These are phyloP conservation scores for Poeciliopsis infans DNA, from an alignment of 2,797 vertebrate genomes.

Conservation along the genomic window DNA sequence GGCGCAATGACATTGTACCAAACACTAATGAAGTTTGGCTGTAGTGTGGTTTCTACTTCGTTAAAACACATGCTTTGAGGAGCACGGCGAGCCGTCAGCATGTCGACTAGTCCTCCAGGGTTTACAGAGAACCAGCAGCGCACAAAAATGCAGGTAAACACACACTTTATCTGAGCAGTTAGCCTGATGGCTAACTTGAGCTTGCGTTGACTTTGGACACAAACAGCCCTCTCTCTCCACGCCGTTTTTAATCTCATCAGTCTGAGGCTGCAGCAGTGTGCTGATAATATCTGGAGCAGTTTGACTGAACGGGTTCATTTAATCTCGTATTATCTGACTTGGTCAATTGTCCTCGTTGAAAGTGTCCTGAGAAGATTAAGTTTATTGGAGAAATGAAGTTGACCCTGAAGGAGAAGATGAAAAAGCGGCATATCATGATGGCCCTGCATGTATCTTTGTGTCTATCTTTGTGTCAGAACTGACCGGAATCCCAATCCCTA, in stretches of 20 bases:
- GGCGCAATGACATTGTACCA: conserved; percentile 69
- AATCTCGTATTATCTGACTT: neutral
- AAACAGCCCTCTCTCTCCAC: neutral
- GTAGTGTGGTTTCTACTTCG: neutral
- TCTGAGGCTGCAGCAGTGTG: neutral
- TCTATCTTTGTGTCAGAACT: neutral
- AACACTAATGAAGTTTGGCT: conserved; percentile 3
- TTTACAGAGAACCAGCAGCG: conserved; percentile 54
- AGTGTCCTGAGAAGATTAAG: neutral
- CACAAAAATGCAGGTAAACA: conserved; percentile 52
- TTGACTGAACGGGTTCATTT: neutral
- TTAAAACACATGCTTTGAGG: conserved; percentile 34
- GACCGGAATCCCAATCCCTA: neutral
- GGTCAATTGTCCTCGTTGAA: neutral
- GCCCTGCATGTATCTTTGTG: neutral
- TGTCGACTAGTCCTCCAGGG: conserved; percentile 67
- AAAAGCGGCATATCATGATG: neutral
- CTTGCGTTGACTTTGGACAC: conserved; percentile 9
- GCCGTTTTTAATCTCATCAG: conserved; percentile 1
- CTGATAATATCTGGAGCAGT: neutral
- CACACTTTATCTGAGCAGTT: neutral
- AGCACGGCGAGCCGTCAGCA: conserved; percentile 28
- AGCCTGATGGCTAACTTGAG: conserved; percentile 29
- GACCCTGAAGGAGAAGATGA: no score
- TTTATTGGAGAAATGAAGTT: neutral